These are phyloP conservation scores for Linnaemya vulpina DNA, from an alignment of 2,888 invertebrate species.

Conservation along the genomic window DNA sequence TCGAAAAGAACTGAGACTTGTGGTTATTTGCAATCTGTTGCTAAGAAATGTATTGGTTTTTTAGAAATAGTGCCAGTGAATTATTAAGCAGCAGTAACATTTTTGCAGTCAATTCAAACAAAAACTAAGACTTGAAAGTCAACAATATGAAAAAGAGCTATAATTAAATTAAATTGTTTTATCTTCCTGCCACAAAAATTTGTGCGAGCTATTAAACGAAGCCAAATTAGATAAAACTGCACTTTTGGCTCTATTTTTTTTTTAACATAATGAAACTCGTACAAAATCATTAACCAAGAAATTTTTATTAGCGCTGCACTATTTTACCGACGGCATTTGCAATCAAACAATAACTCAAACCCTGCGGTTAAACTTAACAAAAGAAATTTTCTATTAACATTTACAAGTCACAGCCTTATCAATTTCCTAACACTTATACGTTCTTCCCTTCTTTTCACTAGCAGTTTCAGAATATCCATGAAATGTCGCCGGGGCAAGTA, in stretches of 20 bases:
- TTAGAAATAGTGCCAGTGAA: too few species aligned
- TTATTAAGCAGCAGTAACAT: too few species aligned
- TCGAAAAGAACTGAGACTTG: too few species aligned
- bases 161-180: too few species aligned
- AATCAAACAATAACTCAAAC: not conserved
- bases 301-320: not conserved
- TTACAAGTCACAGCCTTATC: not conserved
- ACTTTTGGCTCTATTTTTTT: not conserved
- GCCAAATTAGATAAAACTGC: not conserved
- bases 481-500: slow-evolving; percentile 68
- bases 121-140: too few species aligned
- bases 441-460: not conserved
- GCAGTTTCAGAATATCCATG: slow-evolving; percentile 24
- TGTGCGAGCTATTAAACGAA: too few species aligned
- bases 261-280: not conserved
- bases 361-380: not conserved
- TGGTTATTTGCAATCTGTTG: too few species aligned
- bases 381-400: not conserved
- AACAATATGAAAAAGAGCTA: too few species aligned
- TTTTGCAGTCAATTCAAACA: too few species aligned
- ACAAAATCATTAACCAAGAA: not conserved
- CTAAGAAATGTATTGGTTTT: too few species aligned
- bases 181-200: too few species aligned
- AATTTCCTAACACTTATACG: not conserved
- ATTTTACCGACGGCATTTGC: slow-evolving; percentile 22